These are phyloP conservation scores for Caprella mutica DNA, from an alignment of 2,888 invertebrate species.

Conservation along the genomic window DNA sequence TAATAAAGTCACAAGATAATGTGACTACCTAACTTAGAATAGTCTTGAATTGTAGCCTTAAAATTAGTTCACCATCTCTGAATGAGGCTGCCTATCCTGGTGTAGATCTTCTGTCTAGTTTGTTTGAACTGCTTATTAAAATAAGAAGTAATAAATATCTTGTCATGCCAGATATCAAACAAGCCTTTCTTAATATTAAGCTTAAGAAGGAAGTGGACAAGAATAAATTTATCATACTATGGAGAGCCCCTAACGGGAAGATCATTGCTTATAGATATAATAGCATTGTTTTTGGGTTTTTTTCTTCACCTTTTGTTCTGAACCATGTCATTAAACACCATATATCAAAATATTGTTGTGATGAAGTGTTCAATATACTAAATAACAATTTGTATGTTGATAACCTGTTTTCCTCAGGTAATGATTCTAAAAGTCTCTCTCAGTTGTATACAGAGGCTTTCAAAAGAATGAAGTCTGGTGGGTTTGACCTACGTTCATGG, in stretches of 20 bases:
- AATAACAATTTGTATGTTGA: constrained; percentile 8
- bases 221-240: constrained; percentile 1
- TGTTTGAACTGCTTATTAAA: neutral
- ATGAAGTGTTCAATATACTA: neutral
- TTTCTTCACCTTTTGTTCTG: neutral
- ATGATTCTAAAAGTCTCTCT: neutral
- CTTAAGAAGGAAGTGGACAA: neutral
- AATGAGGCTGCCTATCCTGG: constrained; percentile 4
- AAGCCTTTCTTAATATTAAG: neutral
- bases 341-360: neutral
- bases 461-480: neutral
- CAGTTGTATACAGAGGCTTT: neutral
- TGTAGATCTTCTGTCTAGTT: neutral
- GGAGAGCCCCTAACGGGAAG: neutral
- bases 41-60: constrained; percentile 4
- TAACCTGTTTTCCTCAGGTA: neutral
- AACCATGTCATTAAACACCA: constrained; percentile 3
- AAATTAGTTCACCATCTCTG: neutral
- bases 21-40: neutral
- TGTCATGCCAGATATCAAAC: neutral
- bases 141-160: neutral
- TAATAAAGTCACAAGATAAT: neutral
- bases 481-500: constrained; percentile 1
- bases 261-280: neutral
- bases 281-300: constrained; percentile 5